Base-by-base conservation (phyloP, 2,797 vertebrate species). In the Sciaenops ocellatus region DNA sequence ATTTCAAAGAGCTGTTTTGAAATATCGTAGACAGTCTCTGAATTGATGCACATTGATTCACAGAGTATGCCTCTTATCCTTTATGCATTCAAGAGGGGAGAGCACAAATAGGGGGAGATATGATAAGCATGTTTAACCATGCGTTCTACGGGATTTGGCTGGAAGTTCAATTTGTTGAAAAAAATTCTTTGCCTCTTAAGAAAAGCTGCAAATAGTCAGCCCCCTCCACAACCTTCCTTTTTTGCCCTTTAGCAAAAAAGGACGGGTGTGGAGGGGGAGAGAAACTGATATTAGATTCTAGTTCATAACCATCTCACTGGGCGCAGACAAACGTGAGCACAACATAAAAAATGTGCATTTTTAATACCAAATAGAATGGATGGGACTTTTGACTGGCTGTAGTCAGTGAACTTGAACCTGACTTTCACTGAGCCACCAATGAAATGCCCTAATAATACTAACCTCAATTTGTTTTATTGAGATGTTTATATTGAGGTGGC, bases 41-140 rank as follows among this genome's bases (percentile, higher is more conserved):
- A 47, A 34, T 9, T n/a, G 34, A 34, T 18, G 26, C 67, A 20
- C 1, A 28, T 50, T 42, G 57, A 59, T 30, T 47, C 24, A 8
- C 11, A 16, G 44, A 50, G 51, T 42, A 8, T 5, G 22, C 22
- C 34, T 64, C 51, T 64, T 17, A 41, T 79, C 18, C 38, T 69
- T 69, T 28, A 62, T 46, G 18, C 50, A 61, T 69, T 66, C 4
- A 34, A 20, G 67, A 72, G 18, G 20, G 26, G 50, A 50, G 62
- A 75, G 51, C 24, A 63, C 34, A 52, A 57, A 44, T 28, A 12
- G 22, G 46, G 48, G 34, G 56, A 66, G 41, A 59, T 50, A 47
- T 41, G 22, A 57, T 63, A 46, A 73, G 47, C 34, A 16, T 61
- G 54, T 50, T 13, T 73, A 54, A 24, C 52, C 46, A 26, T 59